phyloP scores from a whole-genome alignment of 2,797 vertebrate genomes.

The Linurgus olivaceus region DNA sequence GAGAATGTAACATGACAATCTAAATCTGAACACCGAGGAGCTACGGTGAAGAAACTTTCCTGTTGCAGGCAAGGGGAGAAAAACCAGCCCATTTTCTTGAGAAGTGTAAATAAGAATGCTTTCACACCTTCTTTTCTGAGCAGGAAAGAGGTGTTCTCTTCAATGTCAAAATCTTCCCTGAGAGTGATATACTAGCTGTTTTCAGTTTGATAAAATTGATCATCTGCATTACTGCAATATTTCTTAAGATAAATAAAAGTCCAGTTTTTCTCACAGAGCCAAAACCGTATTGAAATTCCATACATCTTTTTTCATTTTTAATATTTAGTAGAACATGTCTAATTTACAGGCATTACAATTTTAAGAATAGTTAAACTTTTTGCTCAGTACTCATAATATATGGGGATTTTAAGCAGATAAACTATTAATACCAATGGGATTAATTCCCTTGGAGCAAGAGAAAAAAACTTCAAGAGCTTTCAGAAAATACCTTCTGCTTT shows the following conservation, averaged over 20 bases:
- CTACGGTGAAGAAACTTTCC: background rate
- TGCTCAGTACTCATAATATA: background rate
- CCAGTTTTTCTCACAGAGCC: background rate
- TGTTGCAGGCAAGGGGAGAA: background rate
- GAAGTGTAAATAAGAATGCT: background rate
- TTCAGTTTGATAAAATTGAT: background rate
- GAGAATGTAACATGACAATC: background rate
- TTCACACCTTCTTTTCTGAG: background rate
- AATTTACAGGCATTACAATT: background rate
- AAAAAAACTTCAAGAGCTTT: background rate
- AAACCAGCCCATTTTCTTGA: background rate
- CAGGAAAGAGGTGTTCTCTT: background rate
- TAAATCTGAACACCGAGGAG: background rate
- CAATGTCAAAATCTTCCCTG: background rate
- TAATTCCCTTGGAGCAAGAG: background rate
- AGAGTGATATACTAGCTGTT: background rate
- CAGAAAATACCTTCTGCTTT: background rate
- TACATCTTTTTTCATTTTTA: background rate
- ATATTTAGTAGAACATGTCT: background rate
- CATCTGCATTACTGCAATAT: background rate
- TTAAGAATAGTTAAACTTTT: slow-evolving; percentile 18
- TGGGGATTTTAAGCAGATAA: slow-evolving; percentile 4
- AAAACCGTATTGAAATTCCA: slow-evolving; percentile 2
- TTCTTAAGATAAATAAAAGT: background rate
- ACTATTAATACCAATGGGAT: slow-evolving; percentile 24